These are phyloP conservation scores for Pediacus dermestoides DNA, from an alignment of 2,888 invertebrate genomes.

Conservation along the genomic window DNA sequence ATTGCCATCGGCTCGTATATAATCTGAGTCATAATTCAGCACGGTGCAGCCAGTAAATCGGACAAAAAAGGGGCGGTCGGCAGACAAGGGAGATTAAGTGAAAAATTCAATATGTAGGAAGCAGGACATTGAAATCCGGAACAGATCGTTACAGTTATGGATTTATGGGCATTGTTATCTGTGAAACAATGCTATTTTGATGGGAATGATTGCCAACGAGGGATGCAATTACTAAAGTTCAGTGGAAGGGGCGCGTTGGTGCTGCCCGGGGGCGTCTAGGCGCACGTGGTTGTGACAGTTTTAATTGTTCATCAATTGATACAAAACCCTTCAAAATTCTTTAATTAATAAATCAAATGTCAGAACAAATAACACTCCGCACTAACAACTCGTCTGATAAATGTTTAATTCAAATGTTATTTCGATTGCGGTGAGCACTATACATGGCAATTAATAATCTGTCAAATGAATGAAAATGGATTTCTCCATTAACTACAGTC, in stretches of 20 bases:
- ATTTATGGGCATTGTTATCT: constrained; percentile 43
- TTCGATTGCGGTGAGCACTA: too few relatives aligned
- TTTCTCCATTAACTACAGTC: too few relatives aligned
- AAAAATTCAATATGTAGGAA: constrained; percentile 41
- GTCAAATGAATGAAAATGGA: too few relatives aligned
- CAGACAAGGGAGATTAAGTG: constrained; percentile 27
- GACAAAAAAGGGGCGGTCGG: constrained; percentile 7
- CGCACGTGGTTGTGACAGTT: constrained; percentile 17
- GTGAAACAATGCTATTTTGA: constrained; percentile 35
- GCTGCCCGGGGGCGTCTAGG: background rate
- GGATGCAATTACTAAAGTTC: constrained; percentile 26
- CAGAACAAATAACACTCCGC: constrained; percentile 9
- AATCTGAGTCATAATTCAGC: constrained; percentile 23
- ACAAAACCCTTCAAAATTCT: constrained; percentile 14
- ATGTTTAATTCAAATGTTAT: too few relatives aligned
- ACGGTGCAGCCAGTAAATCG: constrained; percentile 12
- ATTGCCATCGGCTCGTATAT: constrained; percentile 17
- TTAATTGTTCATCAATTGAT: constrained; percentile 14
- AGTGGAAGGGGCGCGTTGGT: constrained; percentile 4
- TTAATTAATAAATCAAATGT: constrained; percentile 17
- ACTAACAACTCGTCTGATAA: too few relatives aligned
- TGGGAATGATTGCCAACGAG: constrained; percentile 27
- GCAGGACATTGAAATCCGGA: constrained; percentile 38
- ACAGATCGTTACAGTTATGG: constrained; percentile 43
- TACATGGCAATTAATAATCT: too few relatives aligned